Conservation (phyloP, 1,140 invertebrate species). For the Heliconius hewitsoni region DNA sequence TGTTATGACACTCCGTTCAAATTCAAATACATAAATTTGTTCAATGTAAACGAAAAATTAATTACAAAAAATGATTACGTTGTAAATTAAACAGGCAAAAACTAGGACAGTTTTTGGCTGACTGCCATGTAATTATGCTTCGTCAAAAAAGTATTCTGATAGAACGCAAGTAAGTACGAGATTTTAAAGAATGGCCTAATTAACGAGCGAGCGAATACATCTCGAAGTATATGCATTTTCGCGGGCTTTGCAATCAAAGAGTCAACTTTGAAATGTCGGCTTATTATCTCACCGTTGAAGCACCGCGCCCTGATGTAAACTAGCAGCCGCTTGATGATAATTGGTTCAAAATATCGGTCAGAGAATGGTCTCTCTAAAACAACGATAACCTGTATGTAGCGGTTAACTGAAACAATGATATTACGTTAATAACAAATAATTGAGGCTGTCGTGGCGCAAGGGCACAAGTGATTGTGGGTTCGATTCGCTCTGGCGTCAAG, state of each 20-base stretch:
- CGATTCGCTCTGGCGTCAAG: no score
- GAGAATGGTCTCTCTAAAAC: constrained; percentile 17
- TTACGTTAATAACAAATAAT: not conserved
- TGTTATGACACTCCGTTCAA: no score
- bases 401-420: constrained; percentile 18
- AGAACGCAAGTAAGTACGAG: constrained; percentile 15
- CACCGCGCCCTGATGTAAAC: constrained; percentile 14
- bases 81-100: constrained; percentile 12
- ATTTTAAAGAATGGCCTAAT: constrained; percentile 34
- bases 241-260: constrained; percentile 17
- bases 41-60: not conserved
- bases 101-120: constrained; percentile 36
- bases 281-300: constrained; percentile 25
- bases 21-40: not conserved
- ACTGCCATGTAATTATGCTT: constrained; percentile 35
- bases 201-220: constrained; percentile 25
- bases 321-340: constrained; percentile 22
- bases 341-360: constrained; percentile 32
- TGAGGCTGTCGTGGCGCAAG: no score
- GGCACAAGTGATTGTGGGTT: no score
- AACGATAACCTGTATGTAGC: constrained; percentile 11
- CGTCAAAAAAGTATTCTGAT: constrained; percentile 24
- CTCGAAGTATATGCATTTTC: constrained; percentile 19
- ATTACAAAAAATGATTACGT: constrained; percentile 12
- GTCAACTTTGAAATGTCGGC: constrained; percentile 26